Evolutionary conservation across 2,888 invertebrate species (phyloP), one percentile per base, ranked within the genome.

Genomic region (Drosophila prolongata): DNA sequence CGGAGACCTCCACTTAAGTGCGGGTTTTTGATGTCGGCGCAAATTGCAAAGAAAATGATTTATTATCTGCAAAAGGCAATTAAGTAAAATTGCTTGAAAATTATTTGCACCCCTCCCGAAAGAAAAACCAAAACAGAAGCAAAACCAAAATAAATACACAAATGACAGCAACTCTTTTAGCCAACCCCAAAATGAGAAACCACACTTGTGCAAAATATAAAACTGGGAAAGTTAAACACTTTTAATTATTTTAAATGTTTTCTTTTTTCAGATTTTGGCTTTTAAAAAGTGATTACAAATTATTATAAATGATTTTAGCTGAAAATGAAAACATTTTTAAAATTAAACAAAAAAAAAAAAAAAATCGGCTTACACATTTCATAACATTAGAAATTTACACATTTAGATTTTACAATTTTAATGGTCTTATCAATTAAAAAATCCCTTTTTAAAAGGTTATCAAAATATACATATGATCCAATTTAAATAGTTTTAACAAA

Each of bases 61-160:
- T 85, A 80, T 80, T 80, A 80, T 85, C 79, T 85, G 79, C 74
- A 79, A 77, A 81, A 77, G 82, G 82, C 85, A 80, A 85, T 80
- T 80, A 79, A 80, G 79, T 60, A 85, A 82, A 80, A 85, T 81
- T 85, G 79, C 69, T 80, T 74, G 77, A 76, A 81, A 84, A 80
- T 84, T 81, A 76, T 79, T 80, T 69, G 79, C 68, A 19, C 38
- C 24, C 67, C 37, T 34, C 6, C 16, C 10, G 43, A 11, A 55
- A 38, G 35, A 30, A 16, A 38, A 24, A 24, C 5, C 47, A 14
- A 70, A 68, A 60, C 55, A 61, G 40, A 49, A 35, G 52, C 42
- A 35, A 53, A 37, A 37, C 40, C 53, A 42, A 69, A 53, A 69
- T 47, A 56, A 46, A 52, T 30, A 30, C 49, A 44, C 62, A 61